Conservation (phyloP, 2,797 vertebrate species). For the Hipposideros larvatus region DNA sequence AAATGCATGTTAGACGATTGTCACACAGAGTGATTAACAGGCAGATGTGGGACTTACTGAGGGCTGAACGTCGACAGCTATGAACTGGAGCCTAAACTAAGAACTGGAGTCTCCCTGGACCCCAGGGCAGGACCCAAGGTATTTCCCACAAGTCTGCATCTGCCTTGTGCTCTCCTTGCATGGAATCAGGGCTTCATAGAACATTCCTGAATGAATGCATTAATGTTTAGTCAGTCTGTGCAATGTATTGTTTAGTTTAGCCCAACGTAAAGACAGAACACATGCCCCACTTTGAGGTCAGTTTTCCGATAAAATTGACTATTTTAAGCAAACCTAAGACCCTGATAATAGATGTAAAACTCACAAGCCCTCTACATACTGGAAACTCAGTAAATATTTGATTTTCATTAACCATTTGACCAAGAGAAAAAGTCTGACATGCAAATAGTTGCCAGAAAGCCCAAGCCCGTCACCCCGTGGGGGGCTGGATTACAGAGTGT, state of each 20-base stretch:
- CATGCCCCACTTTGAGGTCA: not conserved
- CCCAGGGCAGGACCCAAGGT: not conserved
- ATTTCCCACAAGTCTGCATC: not conserved
- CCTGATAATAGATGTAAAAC: not conserved
- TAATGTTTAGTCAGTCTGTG: not conserved
- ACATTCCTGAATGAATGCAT: not conserved
- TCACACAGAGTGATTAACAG: not conserved
- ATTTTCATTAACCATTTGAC: not conserved
- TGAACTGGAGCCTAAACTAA: not conserved
- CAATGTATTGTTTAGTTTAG: not conserved
- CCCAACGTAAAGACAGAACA: not conserved
- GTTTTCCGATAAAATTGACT: not conserved
- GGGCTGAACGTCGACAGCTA: not conserved
- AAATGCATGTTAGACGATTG: rapidly evolving
- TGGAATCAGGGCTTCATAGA: not conserved
- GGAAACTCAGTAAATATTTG: not conserved
- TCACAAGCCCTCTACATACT: not conserved
- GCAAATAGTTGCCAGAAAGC: not conserved
- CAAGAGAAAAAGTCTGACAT: not conserved
- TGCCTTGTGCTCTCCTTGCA: not conserved
- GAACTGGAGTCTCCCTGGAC: not conserved
- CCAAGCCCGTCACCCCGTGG: rapidly evolving
- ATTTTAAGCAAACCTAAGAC: not conserved
- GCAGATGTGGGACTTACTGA: not conserved
- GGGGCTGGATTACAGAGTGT: not conserved